phyloP scores from a whole-genome alignment of 2,888 invertebrate species.

The Ligdia adustata region DNA sequence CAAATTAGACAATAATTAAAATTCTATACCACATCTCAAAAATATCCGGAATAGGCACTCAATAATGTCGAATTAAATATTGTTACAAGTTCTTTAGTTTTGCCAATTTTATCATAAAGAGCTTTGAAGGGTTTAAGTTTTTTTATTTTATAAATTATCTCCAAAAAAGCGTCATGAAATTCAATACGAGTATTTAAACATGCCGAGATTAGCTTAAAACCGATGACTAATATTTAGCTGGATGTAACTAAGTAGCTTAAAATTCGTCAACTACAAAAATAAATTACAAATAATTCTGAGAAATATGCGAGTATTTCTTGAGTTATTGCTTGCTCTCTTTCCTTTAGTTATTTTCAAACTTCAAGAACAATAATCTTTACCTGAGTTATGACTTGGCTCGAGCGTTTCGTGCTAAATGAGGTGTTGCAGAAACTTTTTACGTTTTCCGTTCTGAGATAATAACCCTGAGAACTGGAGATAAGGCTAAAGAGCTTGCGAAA shows the following conservation, averaged over 20 bases:
- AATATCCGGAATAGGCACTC: too few species aligned
- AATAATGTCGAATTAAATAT: too few species aligned
- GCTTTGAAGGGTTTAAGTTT: too few species aligned
- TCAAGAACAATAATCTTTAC: conserved; percentile 29
- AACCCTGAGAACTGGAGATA: conserved; percentile 12
- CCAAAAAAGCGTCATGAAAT: too few species aligned
- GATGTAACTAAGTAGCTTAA: background rate
- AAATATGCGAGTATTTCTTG: conserved; percentile 5
- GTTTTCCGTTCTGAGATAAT: conserved; percentile 24
- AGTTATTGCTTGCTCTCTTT: conserved; percentile 9
- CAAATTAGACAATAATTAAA: too few species aligned
- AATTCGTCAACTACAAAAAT: too few species aligned
- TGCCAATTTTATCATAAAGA: too few species aligned
- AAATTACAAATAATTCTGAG: conserved; percentile 15
- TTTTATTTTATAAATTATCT: too few species aligned
- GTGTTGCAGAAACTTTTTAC: conserved; percentile 27
- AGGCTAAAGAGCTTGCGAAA: background rate
- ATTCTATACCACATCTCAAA: too few species aligned
- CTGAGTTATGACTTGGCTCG: conserved; percentile 30
- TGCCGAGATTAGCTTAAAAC: conserved; percentile 3
- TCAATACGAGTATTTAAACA: background rate
- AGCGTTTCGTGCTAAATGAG: conserved; percentile 15
- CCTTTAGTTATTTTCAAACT: conserved; percentile 18
- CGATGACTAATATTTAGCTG: background rate
- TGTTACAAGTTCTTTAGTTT: too few species aligned